A percentile compares a stretch with the other conserved stretches of the same genome.
These are phyloP conservation scores for Eublepharis macularius DNA, from an alignment of 2,113 vertebrate species.

Conservation along the genomic window DNA sequence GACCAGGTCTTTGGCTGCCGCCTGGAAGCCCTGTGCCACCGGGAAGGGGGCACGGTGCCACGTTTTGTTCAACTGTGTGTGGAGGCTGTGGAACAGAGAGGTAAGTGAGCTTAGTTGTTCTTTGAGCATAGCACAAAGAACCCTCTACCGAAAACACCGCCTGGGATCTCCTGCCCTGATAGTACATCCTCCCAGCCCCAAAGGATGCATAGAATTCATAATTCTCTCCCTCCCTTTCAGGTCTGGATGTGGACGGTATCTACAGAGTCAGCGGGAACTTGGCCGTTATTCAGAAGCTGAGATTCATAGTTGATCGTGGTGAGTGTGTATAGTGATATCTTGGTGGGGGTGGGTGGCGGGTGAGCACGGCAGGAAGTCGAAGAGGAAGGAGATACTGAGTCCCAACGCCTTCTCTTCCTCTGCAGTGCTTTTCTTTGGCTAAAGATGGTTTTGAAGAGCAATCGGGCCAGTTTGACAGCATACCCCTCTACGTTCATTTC, in stretches of 20 bases:
- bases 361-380: too few relatives aligned
- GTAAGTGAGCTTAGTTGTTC: constrained; percentile 52
- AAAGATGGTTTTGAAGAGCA: background rate
- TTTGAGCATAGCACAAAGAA: background rate
- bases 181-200: background rate
- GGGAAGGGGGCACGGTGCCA: constrained; percentile 83
- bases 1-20: constrained; percentile 93
- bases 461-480: background rate
- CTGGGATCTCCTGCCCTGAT: background rate
- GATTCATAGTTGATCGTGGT: constrained; percentile 90
- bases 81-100: constrained; percentile 87
- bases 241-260: constrained; percentile 89
- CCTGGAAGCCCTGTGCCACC: constrained; percentile 87
- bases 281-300: constrained; percentile 91
- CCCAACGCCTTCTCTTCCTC: background rate
- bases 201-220: background rate
- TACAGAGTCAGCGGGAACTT: constrained; percentile 92
- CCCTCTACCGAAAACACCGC: background rate
- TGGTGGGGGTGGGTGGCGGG: background rate
- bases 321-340: constrained; percentile 42
- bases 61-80: constrained; percentile 87
- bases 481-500: background rate
- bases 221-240: constrained; percentile 56
- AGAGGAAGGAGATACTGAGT: background rate
- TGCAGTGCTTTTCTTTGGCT: background rate